Conservation (phyloP, 2,888 invertebrate genomes). For the Leptarthrus brevirostris region DNA sequence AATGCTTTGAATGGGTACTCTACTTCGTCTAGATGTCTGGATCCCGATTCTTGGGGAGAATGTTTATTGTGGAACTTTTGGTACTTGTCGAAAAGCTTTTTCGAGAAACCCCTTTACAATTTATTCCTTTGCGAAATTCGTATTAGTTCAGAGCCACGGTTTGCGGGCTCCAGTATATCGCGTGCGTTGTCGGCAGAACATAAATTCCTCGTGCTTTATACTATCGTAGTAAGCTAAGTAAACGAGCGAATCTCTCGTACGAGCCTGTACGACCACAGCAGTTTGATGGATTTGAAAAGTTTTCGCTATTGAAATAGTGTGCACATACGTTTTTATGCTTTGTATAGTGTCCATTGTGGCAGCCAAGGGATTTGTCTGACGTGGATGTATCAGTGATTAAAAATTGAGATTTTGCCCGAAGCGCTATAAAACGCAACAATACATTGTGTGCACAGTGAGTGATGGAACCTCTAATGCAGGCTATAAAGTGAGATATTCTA, state of each 20-base stretch:
- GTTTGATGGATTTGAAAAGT: constrained; percentile 7
- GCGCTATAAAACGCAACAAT: not conserved
- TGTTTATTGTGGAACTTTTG: constrained; percentile 7
- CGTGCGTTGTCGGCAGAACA: constrained; percentile 7
- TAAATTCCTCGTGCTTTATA: constrained; percentile 24
- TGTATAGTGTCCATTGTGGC: not conserved
- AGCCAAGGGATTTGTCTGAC: constrained; percentile 4
- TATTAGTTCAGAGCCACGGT: constrained; percentile 46
- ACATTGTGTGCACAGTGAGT: not conserved
- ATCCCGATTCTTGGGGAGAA: constrained; percentile 3
- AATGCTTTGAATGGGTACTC: constrained; percentile 1
- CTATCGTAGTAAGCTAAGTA: constrained; percentile 8
- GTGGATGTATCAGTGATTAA: constrained; percentile 31
- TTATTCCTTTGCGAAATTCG: constrained; percentile 29
- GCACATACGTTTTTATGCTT: not conserved
- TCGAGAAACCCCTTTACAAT: constrained; percentile 17
- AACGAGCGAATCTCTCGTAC: not conserved
- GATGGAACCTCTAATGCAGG: constrained; percentile 15
- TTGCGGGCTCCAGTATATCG: constrained; percentile 38
- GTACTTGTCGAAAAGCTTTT: constrained; percentile 30
- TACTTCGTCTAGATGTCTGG: too few relatives aligned
- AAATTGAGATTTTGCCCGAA: constrained; percentile 9
- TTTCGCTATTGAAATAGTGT: constrained; percentile 4
- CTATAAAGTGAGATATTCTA: constrained; percentile 15
- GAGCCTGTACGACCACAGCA: not conserved